phyloP scores from a whole-genome alignment of 2,113 vertebrate species.

The Smithornis capensis region DNA sequence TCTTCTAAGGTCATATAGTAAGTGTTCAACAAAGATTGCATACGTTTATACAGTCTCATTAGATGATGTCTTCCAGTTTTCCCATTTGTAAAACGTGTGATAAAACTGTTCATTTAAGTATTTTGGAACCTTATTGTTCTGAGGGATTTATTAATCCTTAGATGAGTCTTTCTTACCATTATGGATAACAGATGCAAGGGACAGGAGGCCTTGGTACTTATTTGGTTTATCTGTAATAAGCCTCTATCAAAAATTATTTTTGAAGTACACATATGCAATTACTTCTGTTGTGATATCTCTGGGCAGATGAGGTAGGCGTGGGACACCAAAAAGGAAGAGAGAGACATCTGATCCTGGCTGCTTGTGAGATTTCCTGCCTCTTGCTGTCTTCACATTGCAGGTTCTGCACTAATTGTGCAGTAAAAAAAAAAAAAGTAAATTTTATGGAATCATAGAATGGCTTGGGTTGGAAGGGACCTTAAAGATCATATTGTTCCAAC shows the following conservation, averaged over 20 bases:
- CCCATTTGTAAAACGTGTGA: neutral
- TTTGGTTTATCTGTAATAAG: neutral
- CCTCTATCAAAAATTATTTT: neutral
- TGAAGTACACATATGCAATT: neutral
- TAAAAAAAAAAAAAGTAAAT: neutral
- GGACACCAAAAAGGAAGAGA: neutral
- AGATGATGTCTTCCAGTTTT: neutral
- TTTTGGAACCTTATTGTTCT: neutral
- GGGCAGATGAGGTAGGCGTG: neutral
- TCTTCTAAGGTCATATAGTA: neutral
- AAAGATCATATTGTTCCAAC: rapidly evolving
- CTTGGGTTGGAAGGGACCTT: neutral
- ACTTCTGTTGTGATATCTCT: neutral
- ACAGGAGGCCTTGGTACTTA: neutral
- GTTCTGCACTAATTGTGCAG: too few species aligned
- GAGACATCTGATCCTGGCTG: neutral
- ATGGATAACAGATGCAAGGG: neutral
- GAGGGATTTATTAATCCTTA: neutral
- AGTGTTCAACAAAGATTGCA: neutral
- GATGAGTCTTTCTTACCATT: neutral
- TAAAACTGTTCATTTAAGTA: neutral
- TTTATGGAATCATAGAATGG: neutral
- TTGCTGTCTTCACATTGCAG: neutral
- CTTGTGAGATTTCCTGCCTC: neutral
- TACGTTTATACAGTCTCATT: neutral